Conservation (phyloP, 1,140 invertebrate genomes). For the Dermatophagoides farinae region DNA sequence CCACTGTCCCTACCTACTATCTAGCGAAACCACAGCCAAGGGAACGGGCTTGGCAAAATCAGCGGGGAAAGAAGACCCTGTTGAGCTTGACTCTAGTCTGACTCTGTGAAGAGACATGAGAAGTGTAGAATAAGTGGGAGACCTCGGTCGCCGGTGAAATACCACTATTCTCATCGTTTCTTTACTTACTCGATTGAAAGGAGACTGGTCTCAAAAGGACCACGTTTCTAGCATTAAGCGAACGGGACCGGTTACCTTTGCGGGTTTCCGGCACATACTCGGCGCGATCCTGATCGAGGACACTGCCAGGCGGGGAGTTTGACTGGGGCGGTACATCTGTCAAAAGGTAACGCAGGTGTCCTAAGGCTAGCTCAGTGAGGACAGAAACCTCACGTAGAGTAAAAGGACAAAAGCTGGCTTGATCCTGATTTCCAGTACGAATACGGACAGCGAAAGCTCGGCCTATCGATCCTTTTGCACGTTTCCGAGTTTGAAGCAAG, state of each 20-base stretch:
- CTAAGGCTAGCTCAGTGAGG: slow-evolving; percentile 58
- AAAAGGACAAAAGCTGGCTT: slow-evolving; percentile 63
- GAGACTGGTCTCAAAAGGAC: no score
- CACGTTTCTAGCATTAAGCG: no score
- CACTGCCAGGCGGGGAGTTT: slow-evolving; percentile 53
- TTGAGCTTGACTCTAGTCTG: slow-evolving; percentile 27
- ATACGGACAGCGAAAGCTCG: slow-evolving; percentile 51
- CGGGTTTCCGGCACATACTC: slow-evolving; percentile 21
- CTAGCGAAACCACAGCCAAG: no score
- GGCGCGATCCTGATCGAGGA: slow-evolving; percentile 39
- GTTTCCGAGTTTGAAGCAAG: slow-evolving; percentile 44
- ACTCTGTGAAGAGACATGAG: slow-evolving; percentile 57
- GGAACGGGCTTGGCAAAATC: no score
- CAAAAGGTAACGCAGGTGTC: slow-evolving; percentile 67
- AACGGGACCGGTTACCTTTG: no score
- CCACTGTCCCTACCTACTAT: no score
- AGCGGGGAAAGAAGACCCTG: no score
- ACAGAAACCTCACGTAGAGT: slow-evolving; percentile 61
- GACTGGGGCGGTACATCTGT: slow-evolving; percentile 59
- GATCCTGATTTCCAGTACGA: slow-evolving; percentile 27
- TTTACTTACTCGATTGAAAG: no score
- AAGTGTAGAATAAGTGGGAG: slow-evolving; percentile 37
- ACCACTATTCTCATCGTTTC: no score
- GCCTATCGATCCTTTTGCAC: slow-evolving; percentile 25
- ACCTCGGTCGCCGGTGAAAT: no score